phyloP scores from a whole-genome alignment of 1,140 invertebrate species.

The Leptinotarsa undecemlineata region DNA sequence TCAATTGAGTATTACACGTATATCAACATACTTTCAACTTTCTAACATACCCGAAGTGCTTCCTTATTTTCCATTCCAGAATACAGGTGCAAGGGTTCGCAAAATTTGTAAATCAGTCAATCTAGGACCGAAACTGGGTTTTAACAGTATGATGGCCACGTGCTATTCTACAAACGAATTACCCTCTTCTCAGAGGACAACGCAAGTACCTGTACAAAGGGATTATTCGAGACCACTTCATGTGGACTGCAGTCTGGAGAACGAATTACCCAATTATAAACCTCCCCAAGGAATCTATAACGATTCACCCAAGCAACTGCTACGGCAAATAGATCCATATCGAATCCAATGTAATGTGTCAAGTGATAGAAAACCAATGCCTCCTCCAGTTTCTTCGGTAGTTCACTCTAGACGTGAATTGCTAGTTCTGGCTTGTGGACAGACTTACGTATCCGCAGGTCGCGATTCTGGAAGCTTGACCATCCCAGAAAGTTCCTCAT shows the following conservation, averaged over 20 bases:
- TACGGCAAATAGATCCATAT: constrained; percentile 54
- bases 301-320: too few relatives aligned
- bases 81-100: not conserved
- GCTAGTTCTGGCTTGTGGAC: constrained; percentile 48
- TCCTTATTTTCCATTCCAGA: not conserved
- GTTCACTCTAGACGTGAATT: constrained; percentile 43
- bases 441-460: constrained; percentile 41
- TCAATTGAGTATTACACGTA: too few relatives aligned
- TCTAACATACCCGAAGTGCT: not conserved
- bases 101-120: constrained; percentile 34
- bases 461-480: constrained; percentile 51
- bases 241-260: constrained; percentile 83
- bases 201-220: constrained; percentile 58
- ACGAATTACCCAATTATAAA: constrained; percentile 78
- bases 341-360: constrained; percentile 49
- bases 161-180: constrained; percentile 54
- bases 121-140: constrained; percentile 49
- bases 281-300: too few relatives aligned
- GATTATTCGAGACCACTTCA: constrained; percentile 79
- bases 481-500: constrained; percentile 50
- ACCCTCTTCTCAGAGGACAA: constrained; percentile 43
- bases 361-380: constrained; percentile 50
- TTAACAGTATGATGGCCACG: constrained; percentile 49
- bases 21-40: too few relatives aligned
- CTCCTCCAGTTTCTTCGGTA: constrained; percentile 56